Evolutionary conservation across 2,888 invertebrate genomes (phyloP).

Genomic region (Acleris sparsana): DNA sequence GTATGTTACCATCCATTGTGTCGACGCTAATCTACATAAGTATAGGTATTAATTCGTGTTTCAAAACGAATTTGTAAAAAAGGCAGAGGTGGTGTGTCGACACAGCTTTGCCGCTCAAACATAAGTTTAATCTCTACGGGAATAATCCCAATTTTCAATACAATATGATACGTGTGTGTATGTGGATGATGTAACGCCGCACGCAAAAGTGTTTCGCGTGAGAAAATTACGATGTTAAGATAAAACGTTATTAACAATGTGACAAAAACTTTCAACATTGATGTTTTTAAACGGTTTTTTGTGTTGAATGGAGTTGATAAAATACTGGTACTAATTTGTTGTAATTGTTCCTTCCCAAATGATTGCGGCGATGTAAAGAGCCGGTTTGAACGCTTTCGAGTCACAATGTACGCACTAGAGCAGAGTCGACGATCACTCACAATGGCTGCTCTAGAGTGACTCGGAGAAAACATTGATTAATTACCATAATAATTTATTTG

Average conservation of each 20-base stretch:
- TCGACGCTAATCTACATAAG: constrained; percentile 79
- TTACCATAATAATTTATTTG: constrained; percentile 84
- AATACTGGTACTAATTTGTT: constrained; percentile 34
- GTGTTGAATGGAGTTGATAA: constrained; percentile 36
- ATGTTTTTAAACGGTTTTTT: constrained; percentile 30
- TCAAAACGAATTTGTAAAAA: constrained; percentile 78
- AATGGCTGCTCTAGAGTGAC: constrained; percentile 76
- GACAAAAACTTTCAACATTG: constrained; percentile 31
- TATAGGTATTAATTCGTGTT: constrained; percentile 82
- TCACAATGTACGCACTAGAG: constrained; percentile 63
- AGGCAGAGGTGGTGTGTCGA: constrained; percentile 64
- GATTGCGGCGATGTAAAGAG: constrained; percentile 48
- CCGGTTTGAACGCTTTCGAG: constrained; percentile 70
- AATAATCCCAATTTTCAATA: constrained; percentile 69
- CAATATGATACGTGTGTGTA: constrained; percentile 50
- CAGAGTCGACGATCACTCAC: constrained; percentile 79
- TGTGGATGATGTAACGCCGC: constrained; percentile 39
- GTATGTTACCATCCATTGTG: constrained; percentile 78
- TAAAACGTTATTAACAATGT: constrained; percentile 30
- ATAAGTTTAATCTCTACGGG: constrained; percentile 50
- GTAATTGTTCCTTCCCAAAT: constrained; percentile 28
- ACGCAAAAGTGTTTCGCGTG: constrained; percentile 46
- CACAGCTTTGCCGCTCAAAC: constrained; percentile 52
- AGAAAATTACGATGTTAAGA: constrained; percentile 24
- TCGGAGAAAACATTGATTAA: constrained; percentile 84